phyloP scores from a whole-genome alignment of 64 coral and sea anemone genomes.

The Pocillopora verrucosa region DNA sequence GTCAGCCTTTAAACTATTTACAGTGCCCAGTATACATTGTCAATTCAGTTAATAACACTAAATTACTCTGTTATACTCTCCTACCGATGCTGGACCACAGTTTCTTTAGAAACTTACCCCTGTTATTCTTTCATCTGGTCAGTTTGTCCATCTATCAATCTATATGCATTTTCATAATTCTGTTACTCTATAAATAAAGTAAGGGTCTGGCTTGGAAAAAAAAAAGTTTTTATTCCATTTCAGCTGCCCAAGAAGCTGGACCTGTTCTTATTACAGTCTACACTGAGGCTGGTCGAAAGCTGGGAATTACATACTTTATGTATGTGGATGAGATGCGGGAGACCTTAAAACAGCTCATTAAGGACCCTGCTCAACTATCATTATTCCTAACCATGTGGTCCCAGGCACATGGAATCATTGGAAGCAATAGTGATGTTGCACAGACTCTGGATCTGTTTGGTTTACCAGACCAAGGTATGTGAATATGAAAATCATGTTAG shows the following conservation, averaged over 20 bases:
- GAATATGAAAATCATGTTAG: background rate
- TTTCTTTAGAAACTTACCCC: too few species aligned
- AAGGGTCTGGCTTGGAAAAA: too few species aligned
- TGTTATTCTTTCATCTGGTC: too few species aligned
- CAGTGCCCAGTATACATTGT: too few species aligned
- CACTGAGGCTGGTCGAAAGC: background rate
- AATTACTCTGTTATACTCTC: too few species aligned
- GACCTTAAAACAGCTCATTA: background rate
- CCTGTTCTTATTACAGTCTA: background rate
- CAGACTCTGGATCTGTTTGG: background rate
- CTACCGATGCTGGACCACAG: too few species aligned
- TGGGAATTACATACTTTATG: background rate
- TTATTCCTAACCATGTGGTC: background rate
- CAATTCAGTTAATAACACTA: too few species aligned
- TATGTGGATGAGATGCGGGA: constrained; percentile 16
- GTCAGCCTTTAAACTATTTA: too few species aligned
- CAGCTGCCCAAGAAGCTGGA: constrained; percentile 6
- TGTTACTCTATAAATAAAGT: too few species aligned
- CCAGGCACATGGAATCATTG: constrained; percentile 4
- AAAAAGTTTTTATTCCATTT: background rate
- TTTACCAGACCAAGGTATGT: background rate
- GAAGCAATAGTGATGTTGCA: background rate
- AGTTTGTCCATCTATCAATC: too few species aligned
- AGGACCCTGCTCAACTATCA: background rate
- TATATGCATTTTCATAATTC: too few species aligned